Evolutionary conservation across 2,888 invertebrate genomes (phyloP).

Genomic region (Agelastica alni): DNA sequence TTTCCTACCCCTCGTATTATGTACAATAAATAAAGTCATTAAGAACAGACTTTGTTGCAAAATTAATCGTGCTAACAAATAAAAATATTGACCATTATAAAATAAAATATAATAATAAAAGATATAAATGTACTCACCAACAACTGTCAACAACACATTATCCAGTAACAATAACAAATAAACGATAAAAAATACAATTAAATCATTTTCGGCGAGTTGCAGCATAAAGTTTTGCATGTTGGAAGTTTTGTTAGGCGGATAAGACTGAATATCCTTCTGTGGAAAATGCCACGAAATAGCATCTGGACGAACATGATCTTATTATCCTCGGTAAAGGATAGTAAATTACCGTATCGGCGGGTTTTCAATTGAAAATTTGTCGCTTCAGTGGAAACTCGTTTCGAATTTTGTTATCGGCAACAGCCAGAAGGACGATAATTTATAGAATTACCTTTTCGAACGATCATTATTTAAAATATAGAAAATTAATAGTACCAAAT

Average conservation of each 20-base stretch:
- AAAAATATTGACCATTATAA: too few relatives aligned
- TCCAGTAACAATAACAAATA: conserved; percentile 81
- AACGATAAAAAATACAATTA: conserved; percentile 62
- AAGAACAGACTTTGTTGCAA: too few relatives aligned
- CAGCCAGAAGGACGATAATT: conserved; percentile 24
- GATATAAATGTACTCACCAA: conserved; percentile 79
- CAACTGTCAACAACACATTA: conserved; percentile 84
- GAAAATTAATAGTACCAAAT: too few relatives aligned
- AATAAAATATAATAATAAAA: too few relatives aligned
- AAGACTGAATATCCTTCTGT: conserved; percentile 25
- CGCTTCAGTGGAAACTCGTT: conserved; percentile 38
- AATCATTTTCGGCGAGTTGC: conserved; percentile 38
- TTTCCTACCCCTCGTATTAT: too few relatives aligned
- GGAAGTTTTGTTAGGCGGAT: conserved; percentile 12
- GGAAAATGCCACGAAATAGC: conserved; percentile 26
- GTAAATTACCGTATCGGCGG: conserved; percentile 32
- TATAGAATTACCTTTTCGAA: too few relatives aligned
- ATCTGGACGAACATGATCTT: conserved; percentile 36
- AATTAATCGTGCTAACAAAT: too few relatives aligned
- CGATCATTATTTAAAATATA: too few relatives aligned
- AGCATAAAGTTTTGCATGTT: conserved; percentile 25
- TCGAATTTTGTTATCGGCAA: conserved; percentile 40
- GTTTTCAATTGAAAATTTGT: conserved; percentile 38
- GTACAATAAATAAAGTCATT: too few relatives aligned
- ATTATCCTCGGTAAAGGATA: conserved; percentile 34